phyloP scores from a whole-genome alignment of 2,797 vertebrate species.

The Oceanodroma leucorhoa region DNA sequence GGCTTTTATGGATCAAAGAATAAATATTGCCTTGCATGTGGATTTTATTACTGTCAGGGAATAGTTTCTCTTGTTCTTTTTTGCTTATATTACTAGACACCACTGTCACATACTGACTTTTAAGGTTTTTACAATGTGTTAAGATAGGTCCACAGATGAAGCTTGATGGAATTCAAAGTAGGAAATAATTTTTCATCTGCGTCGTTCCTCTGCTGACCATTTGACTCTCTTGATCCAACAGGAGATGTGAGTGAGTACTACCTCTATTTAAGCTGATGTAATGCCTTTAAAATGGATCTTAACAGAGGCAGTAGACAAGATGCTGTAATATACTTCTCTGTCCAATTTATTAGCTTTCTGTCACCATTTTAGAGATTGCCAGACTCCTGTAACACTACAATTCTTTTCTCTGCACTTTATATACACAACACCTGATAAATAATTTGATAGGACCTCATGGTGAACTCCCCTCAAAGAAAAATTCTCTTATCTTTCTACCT shows the following conservation, averaged over 20 bases:
- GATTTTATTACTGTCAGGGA: not conserved
- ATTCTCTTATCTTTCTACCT: not conserved
- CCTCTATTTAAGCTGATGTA: not conserved
- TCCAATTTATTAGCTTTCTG: not conserved
- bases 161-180: constrained; percentile 4
- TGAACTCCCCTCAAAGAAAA: not conserved
- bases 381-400: not conserved
- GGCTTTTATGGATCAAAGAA: constrained; percentile 14
- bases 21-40: not conserved
- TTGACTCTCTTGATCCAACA: not conserved
- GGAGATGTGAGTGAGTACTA: not conserved
- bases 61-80: not conserved
- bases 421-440: not conserved
- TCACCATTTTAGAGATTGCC: not conserved
- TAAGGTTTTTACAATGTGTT: not conserved
- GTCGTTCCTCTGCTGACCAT: not conserved
- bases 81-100: not conserved
- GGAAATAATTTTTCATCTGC: constrained; percentile 4
- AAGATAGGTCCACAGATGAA: not conserved
- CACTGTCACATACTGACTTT: not conserved
- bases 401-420: not conserved
- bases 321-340: not conserved
- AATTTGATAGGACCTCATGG: not conserved
- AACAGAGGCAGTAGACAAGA: not conserved
- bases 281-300: not conserved